Evolutionary conservation across 2,797 vertebrate genomes (phyloP), one percentile per base, ranked within the genome.

Genomic region (Margarornis squamiger): DNA sequence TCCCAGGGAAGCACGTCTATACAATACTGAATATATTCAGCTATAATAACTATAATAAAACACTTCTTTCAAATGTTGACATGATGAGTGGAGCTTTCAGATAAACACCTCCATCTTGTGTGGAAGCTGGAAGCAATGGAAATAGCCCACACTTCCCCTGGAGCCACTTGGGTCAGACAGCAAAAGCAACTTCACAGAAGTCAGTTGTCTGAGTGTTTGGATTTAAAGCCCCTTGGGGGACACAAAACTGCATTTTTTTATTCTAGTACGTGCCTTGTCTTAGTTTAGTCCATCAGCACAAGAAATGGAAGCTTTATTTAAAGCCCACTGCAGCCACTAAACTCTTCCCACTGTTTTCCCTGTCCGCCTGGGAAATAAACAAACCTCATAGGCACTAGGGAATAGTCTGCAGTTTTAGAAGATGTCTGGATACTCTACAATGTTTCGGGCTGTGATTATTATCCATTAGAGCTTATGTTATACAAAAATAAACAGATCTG

Each of bases 271-370:
- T 89, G 49, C 5, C 3, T 6, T 68, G 52, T 45, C 88, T 78
- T 63, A n/a, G 78, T 82, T 96, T 70, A 41, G 17, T 72, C 58
- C 65, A 87, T 55, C 45, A 23, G 63, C 34, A 48, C 71, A 90
- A 93, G 78, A 90, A 94, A 92, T 49, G 3, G 80, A 85, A 79
- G 77, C 48, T 85, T 88, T 92, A 90, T 95, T 92, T 93, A 92
- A 95, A 96, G 57, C 27, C 46, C 46, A 30, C 22, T 76, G 70
- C 75, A 93, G 63, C 79, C 77, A 77, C 55, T 88, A 93, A 84
- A 88, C 80, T 70, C 62, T 92, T 94, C 90, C 90, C 65, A 68
- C 72, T 89, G 51, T 49, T 73, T 70, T 89, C 80, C 63, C 63
- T 21, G 30, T 41, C 39, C 0, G 27, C 36, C 92, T 94, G 94